Base-by-base conservation (phyloP, 2,888 invertebrate species). In the Pachydiplax longipennis region DNA sequence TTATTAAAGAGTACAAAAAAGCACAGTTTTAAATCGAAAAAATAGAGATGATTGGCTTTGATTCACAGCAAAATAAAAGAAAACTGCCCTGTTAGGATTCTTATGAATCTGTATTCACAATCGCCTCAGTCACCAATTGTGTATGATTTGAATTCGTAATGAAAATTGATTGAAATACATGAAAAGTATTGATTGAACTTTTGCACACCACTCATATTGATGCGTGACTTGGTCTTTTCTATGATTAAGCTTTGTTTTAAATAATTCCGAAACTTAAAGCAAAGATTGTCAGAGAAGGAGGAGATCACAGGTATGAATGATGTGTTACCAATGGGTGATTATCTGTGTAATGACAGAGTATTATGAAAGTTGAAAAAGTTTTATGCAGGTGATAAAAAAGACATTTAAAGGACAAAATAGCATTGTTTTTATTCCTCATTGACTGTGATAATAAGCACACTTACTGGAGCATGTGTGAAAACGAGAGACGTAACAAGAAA, bases 391-490 rank as follows among this genome's bases (percentile, higher is more conserved):
- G 87, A 87, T 87, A 87, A 87, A 87, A 87, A 87, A 87, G 87
- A 87, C 87, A 87, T 87, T 87, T 87, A 87, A 87, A 87, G 61
- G 87, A 61, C 58, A 25, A 87, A 83, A 87, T 61, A 61, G 87
- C 73, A 87, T 87, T 87, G 87, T 87, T 87, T 87, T 87, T 87
- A 65, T 87, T 87, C 87, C 87, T 91, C 91, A 91, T 91, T 91
- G 91, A 92, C 92, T 92, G 92, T 92, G 92, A 92, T 91, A 91
- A 48, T 87, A 61, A 65, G 65, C 87, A 87, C 87, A 87, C 61
- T 58, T 87, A 87, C 61, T 87, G 61, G 40, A 87, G 87, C 61
- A 87, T 87, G 87, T 87, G 87, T 87, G 87, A 87, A 87, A 61
- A 65, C 37, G n/a, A 58, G 61, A 87, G 61, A 35, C 58, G 61